A percentile compares a stretch with the other conserved stretches of the same genome.
Conservation (phyloP, 2,888 invertebrate species). For the Antheraea yamamai region DNA sequence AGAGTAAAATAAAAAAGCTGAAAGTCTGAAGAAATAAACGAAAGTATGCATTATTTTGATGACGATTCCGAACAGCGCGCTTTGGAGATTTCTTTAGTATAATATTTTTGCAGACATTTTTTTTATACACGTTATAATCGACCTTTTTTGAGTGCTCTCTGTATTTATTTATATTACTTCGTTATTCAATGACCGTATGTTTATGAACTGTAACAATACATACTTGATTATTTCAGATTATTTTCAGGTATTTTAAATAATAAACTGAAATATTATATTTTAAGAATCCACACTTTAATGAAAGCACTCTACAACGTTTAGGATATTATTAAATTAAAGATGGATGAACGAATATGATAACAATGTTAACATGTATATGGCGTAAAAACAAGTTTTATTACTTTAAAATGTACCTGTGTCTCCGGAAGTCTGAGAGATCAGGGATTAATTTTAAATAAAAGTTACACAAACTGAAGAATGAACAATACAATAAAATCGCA, state of each 20-base stretch:
- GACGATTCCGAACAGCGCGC: slow-evolving; percentile 62
- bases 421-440: too few species aligned
- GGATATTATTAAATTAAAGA: too few species aligned
- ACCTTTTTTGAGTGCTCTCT: neutral
- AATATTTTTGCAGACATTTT: slow-evolving; percentile 23
- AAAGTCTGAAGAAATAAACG: slow-evolving; percentile 74
- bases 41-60: slow-evolving; percentile 80
- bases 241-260: neutral
- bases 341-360: too few species aligned
- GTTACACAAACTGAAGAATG: too few species aligned
- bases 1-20: slow-evolving; percentile 71
- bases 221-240: neutral
- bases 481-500: too few species aligned
- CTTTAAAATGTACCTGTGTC: too few species aligned
- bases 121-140: slow-evolving; percentile 23
- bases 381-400: too few species aligned
- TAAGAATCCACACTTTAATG: neutral
- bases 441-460: too few species aligned
- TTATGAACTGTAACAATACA: neutral
- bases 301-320: neutral
- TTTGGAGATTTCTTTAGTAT: slow-evolving; percentile 38
- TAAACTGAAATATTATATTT: neutral
- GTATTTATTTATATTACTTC: neutral
- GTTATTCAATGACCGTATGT: neutral
- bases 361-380: too few species aligned